Evolutionary conservation across 2,113 vertebrate species (phyloP).

Genomic region (Python bivittatus): DNA sequence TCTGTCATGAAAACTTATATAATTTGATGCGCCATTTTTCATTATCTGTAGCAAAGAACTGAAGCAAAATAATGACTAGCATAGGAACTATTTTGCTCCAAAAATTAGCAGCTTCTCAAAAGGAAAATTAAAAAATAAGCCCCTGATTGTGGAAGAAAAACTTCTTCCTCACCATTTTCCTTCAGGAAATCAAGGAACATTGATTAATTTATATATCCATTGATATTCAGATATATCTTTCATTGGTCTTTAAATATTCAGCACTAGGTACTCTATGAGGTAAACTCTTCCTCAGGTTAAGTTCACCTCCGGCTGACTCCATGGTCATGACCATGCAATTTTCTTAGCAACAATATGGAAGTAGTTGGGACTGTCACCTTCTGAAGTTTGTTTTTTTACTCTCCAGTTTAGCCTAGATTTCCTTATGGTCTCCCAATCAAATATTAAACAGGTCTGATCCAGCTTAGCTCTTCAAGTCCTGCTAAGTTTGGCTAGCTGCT

Average conservation of each 20-base stretch:
- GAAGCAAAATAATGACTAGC: neutral
- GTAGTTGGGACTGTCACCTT: neutral
- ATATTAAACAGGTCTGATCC: neutral
- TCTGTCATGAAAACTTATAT: neutral
- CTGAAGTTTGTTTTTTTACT: neutral
- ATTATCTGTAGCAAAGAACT: too few species aligned
- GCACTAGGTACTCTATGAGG: neutral
- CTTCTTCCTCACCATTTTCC: neutral
- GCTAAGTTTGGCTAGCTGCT: neutral
- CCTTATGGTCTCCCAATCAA: neutral
- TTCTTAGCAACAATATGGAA: neutral
- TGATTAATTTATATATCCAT: neutral
- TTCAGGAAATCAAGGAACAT: neutral
- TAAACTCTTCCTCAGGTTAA: too few species aligned
- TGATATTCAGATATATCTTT: neutral
- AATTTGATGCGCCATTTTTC: too few species aligned
- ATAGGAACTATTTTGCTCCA: neutral
- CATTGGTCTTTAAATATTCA: neutral
- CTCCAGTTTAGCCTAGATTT: neutral
- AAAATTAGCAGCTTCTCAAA: neutral
- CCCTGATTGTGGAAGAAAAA: neutral
- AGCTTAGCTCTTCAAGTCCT: neutral
- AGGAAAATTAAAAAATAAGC: neutral
- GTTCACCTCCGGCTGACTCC: neutral
- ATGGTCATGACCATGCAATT: neutral